Evolutionary conservation across 2,888 invertebrate species (phyloP).

Genomic region (Belgica antarctica): DNA sequence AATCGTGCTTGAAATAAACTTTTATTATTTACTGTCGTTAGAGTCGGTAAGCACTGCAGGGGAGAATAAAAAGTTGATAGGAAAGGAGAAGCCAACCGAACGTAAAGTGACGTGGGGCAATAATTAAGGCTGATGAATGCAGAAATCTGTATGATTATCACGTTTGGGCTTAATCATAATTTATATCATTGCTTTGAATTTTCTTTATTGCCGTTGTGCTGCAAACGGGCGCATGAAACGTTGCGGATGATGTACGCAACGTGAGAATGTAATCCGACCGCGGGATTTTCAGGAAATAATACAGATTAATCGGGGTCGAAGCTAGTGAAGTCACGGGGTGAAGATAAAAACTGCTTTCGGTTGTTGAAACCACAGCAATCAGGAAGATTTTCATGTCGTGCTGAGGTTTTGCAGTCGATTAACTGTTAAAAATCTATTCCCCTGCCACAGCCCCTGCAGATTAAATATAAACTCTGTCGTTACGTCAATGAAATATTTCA

Average conservation of each 20-base stretch:
- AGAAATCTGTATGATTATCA: slow-evolving; percentile 38
- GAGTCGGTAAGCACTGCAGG: not conserved
- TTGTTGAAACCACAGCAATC: no score
- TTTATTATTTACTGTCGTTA: slow-evolving; percentile 18
- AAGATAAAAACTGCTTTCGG: no score
- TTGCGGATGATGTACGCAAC: not conserved
- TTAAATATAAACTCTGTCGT: slow-evolving; percentile 19
- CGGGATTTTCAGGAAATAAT: not conserved
- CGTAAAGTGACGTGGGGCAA: not conserved
- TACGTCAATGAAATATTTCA: slow-evolving; percentile 25
- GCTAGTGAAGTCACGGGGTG: no score
- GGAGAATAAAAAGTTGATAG: not conserved
- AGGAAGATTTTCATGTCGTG: no score
- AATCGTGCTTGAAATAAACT: slow-evolving; percentile 16
- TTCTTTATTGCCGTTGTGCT: slow-evolving; percentile 1
- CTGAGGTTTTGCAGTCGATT: no score
- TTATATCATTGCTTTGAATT: slow-evolving; percentile 35
- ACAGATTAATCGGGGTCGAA: no score
- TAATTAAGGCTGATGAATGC: slow-evolving; percentile 40
- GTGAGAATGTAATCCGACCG: not conserved
- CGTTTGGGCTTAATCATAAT: slow-evolving; percentile 43
- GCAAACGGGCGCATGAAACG: not conserved
- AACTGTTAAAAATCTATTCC: no score
- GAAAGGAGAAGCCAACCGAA: not conserved
- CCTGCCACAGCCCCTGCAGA: not conserved